A percentile compares a stretch with the other conserved stretches of the same genome.
Conservation (phyloP, 2,113 vertebrate genomes). For the Ceratotherium simum region DNA sequence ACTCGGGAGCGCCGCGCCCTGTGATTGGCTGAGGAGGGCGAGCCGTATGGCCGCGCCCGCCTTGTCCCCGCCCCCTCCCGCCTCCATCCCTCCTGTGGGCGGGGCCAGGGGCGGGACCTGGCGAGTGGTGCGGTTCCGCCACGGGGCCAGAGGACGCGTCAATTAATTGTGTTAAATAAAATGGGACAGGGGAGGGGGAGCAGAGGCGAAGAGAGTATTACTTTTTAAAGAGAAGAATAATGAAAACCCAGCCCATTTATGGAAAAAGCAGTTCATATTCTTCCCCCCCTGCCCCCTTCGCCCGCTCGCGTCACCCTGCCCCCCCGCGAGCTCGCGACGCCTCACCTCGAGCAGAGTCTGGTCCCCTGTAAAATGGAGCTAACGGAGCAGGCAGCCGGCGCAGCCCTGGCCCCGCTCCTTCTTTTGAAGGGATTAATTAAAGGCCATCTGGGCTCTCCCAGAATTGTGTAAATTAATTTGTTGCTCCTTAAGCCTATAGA, state of each 20-base stretch:
- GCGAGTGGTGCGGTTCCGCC: neutral
- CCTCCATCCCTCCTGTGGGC: neutral
- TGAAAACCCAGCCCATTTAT: constrained; percentile 76
- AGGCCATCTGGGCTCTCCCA: constrained; percentile 77
- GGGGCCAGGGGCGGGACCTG: constrained; percentile 42
- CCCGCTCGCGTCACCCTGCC: neutral
- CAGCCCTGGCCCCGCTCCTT: constrained; percentile 17
- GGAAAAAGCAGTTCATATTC: constrained; percentile 73
- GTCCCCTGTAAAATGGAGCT: constrained; percentile 52
- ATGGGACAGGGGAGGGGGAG: constrained; percentile 51
- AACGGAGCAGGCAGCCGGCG: constrained; percentile 62
- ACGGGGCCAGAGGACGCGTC: neutral
- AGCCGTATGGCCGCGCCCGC: neutral
- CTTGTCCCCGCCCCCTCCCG: neutral
- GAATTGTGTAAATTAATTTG: constrained; percentile 75
- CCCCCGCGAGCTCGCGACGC: neutral
- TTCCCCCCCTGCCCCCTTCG: neutral
- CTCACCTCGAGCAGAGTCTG: constrained; percentile 38
- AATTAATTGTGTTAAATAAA: constrained; percentile 77
- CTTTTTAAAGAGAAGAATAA: constrained; percentile 77
- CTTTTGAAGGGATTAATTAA: constrained; percentile 78
- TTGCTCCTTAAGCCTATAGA: constrained; percentile 68
- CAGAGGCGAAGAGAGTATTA: constrained; percentile 45
- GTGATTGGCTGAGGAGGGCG: neutral
- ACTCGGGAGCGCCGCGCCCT: neutral